Evolutionary conservation across 1,140 invertebrate species (phyloP), one percentile per base, ranked within the genome.

Genomic region (Zaprionus camerounensis): DNA sequence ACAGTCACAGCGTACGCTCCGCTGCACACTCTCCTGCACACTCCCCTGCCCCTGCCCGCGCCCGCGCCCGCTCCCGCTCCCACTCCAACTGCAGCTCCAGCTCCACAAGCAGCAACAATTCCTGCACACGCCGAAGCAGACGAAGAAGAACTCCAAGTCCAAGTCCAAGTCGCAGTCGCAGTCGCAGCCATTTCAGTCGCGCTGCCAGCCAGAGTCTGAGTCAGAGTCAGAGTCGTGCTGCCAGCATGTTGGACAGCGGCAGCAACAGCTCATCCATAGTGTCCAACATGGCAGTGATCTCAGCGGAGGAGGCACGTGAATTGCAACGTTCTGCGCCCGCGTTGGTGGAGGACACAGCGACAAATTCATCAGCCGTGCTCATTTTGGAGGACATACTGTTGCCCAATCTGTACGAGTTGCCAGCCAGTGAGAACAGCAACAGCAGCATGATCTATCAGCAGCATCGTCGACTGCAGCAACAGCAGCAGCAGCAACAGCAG

Each of bases 211-310:
- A 1, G 13, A 28, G 4, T 46, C 22, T 1, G 7, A n/a, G n/a
- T n/a, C n/a, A n/a, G n/a, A 28, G 2, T 46, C 61, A n/a, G 28
- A 55, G 59, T 20, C 68, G 68, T 12, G 72, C 36, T 1, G 71
- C 77, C 28, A 83, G 53, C 20, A 15, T 56, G 51, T 71, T 17
- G 28, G 77, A 61, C 24, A 80, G 20, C 20, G 22, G 58, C 31
- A 70, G 76, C 68, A 86, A 73, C 34, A 87, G 83, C 53, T 76
- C 67, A 41, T 90, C 85, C 20, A 74, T 85, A 15, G 69, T 77
- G 2, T 88, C 86, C 12, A 87, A 87, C 24, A 84, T 88, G 17
- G 84, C 84, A 0, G 84, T 88, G 7, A 88, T 88, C 7, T 88
- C 84, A 2, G 74, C 84, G 0, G 84, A 88, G 58, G 84, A 88